phyloP scores from a whole-genome alignment of 2,888 invertebrate genomes.

The Ceraclea dissimilis region DNA sequence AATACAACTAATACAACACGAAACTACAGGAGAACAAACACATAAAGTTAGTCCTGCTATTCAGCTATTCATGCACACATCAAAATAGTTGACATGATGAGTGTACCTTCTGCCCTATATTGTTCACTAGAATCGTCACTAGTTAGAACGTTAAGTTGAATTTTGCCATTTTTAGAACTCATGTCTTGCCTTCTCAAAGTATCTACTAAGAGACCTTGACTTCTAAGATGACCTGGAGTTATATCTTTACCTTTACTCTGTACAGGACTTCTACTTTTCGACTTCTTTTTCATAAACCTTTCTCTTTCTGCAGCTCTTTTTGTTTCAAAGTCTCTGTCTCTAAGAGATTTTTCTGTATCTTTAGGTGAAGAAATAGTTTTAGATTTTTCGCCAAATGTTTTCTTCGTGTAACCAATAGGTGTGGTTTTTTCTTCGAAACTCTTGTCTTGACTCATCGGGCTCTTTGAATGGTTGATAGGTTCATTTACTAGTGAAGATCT shows the following conservation, averaged over 20 bases:
- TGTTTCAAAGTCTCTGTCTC: constrained; percentile 38
- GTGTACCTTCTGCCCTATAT: constrained; percentile 41
- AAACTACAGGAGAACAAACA: no score
- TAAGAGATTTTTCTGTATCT: constrained; percentile 39
- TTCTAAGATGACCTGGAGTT: constrained; percentile 28
- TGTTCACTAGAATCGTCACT: constrained; percentile 56
- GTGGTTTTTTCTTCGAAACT: constrained; percentile 35
- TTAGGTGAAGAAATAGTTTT: constrained; percentile 44
- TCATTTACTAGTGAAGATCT: constrained; percentile 28
- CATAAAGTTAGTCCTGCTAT: no score
- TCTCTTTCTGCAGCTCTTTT: constrained; percentile 43
- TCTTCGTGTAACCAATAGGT: constrained; percentile 19
- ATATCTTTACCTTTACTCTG: constrained; percentile 39
- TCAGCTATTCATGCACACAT: no score
- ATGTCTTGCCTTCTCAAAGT: constrained; percentile 43
- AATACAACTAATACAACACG: no score
- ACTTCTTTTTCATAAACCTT: constrained; percentile 42
- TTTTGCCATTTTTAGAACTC: constrained; percentile 45
- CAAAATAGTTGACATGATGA: no score
- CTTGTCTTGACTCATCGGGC: constrained; percentile 17
- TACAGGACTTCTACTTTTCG: constrained; percentile 46
- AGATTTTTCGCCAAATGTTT: constrained; percentile 36
- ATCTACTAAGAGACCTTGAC: constrained; percentile 38
- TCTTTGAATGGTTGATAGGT: constrained; percentile 33
- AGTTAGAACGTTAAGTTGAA: constrained; percentile 50